Percentiles rank a stretch among this genome's conserved stretches.
These are phyloP conservation scores for Ganaspis brasiliensis DNA, from an alignment of 2,888 invertebrate species.

Conservation along the genomic window DNA sequence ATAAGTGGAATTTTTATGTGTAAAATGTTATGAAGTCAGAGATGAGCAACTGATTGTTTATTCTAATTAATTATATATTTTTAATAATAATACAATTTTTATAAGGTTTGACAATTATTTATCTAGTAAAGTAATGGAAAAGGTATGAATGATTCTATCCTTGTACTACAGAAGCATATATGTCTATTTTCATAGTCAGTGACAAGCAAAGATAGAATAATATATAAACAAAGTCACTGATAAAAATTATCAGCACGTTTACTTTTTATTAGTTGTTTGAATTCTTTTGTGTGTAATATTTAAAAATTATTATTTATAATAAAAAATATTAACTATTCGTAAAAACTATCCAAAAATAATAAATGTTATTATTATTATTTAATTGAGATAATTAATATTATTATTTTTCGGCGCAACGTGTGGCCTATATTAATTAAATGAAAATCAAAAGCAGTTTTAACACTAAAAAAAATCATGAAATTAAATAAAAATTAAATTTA, in stretches of 20 bases:
- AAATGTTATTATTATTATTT: too few relatives aligned
- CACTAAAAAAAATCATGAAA: too few relatives aligned
- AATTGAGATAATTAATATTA: too few relatives aligned
- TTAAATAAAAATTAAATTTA: too few relatives aligned
- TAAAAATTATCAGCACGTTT: slow-evolving; percentile 29
- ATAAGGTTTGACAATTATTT: slow-evolving; percentile 25
- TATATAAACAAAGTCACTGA: slow-evolving; percentile 10
- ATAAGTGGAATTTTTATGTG: neutral
- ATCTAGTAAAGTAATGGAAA: slow-evolving; percentile 19
- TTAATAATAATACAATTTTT: neutral
- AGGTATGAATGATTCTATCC: slow-evolving; percentile 41
- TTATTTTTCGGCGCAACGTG: too few relatives aligned
- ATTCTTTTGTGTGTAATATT: too few relatives aligned
- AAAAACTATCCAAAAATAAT: too few relatives aligned
- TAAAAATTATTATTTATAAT: too few relatives aligned
- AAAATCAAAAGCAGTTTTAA: too few relatives aligned
- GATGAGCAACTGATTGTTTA: neutral
- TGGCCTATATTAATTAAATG: too few relatives aligned
- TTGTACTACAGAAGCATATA: neutral
- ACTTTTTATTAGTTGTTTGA: neutral
- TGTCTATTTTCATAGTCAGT: neutral
- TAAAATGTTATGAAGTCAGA: neutral
- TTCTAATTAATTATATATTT: slow-evolving; percentile 5
- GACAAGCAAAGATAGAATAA: slow-evolving; percentile 5
- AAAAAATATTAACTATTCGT: too few relatives aligned